A percentile compares a stretch with the other conserved stretches of the same genome.
phyloP scores from a whole-genome alignment of 2,113 vertebrate species.

The Actenoides hombroni region DNA sequence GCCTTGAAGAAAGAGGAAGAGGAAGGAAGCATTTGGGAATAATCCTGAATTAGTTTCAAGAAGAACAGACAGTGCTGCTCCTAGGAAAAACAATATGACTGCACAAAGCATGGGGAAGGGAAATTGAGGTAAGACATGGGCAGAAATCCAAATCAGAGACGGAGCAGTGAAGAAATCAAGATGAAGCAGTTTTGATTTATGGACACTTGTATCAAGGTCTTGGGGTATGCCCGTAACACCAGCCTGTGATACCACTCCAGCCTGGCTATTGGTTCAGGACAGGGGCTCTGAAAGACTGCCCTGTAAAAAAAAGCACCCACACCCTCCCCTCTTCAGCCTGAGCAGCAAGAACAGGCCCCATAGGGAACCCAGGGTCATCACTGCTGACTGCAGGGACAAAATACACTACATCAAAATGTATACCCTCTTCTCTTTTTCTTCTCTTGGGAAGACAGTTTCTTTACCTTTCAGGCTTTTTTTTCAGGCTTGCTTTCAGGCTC shows the following conservation, averaged over 20 bases:
- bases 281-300: neutral
- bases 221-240: neutral
- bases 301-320: neutral
- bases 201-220: neutral
- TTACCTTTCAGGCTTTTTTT: neutral
- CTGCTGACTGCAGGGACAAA: neutral
- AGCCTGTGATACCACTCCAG: neutral
- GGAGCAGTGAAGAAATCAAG: neutral
- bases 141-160: neutral
- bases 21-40: neutral
- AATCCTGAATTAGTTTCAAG: neutral
- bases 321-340: neutral
- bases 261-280: neutral
- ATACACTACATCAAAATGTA: neutral
- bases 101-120: neutral
- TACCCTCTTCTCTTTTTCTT: neutral
- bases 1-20: neutral
- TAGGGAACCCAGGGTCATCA: accelerated
- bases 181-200: neutral
- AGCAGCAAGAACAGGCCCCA: neutral
- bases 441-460: neutral
- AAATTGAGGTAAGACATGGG: neutral
- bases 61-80: neutral
- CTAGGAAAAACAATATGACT: neutral
- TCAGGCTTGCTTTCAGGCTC: neutral